phyloP scores from a whole-genome alignment of 2,888 invertebrate species.

The Boloria selene region DNA sequence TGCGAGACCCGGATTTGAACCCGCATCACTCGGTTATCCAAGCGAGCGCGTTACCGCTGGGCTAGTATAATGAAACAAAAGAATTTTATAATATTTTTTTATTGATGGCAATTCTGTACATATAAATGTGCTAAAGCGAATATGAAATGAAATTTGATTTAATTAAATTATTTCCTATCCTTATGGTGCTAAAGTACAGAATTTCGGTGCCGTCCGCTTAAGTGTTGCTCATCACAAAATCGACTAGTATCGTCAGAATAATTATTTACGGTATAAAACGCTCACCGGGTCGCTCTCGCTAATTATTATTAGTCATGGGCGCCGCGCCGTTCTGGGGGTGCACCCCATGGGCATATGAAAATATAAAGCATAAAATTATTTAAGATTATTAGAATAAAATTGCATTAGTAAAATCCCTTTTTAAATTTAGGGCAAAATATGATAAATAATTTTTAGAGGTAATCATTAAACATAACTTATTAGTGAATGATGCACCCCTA shows the following conservation, averaged over 20 bases:
- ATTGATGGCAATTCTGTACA: slow-evolving; percentile 20
- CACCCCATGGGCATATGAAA: too few species aligned
- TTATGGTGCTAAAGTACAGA: slow-evolving; percentile 17
- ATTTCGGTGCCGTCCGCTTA: slow-evolving; percentile 16
- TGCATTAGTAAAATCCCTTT: too few species aligned
- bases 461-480: too few species aligned
- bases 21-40: too few species aligned
- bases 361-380: too few species aligned
- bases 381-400: too few species aligned
- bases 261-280: slow-evolving; percentile 9
- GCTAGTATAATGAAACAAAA: slow-evolving; percentile 16
- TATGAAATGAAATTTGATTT: slow-evolving; percentile 16
- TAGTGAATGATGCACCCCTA: too few species aligned
- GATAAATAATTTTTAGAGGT: too few species aligned
- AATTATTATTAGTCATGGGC: background rate
- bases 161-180: slow-evolving; percentile 10
- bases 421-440: too few species aligned
- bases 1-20: too few species aligned
- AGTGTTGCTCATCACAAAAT: slow-evolving; percentile 9
- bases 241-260: slow-evolving; percentile 10
- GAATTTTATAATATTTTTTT: slow-evolving; percentile 10
- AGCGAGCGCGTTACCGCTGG: too few species aligned
- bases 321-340: too few species aligned
- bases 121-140: slow-evolving; percentile 20
- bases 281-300: slow-evolving; percentile 3